phyloP scores from a whole-genome alignment of 2,797 vertebrate species.

The Lithobates sylvaticus region DNA sequence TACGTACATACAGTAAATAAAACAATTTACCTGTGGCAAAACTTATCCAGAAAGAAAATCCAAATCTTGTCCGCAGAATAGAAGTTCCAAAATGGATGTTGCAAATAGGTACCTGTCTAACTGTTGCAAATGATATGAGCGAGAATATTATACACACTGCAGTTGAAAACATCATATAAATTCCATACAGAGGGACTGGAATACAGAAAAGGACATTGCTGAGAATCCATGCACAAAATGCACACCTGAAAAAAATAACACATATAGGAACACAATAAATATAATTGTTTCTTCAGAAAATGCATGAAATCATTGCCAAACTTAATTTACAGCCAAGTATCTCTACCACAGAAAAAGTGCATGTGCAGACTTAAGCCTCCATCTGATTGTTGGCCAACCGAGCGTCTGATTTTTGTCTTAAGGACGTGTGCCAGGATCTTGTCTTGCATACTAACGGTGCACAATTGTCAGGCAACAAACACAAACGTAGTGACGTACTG shows the following conservation, averaged over 20 bases:
- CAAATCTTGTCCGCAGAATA: conserved; percentile 78
- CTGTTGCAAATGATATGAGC: conserved; percentile 86
- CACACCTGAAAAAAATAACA: conserved; percentile 61
- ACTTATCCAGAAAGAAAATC: conserved; percentile 91
- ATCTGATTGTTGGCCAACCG: too few relatives aligned
- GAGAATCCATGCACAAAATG: conserved; percentile 92
- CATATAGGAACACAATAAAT: not conserved
- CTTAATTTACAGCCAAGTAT: too few relatives aligned
- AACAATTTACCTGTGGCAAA: conserved; percentile 82
- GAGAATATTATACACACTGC: conserved; percentile 87
- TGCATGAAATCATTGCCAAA: too few relatives aligned
- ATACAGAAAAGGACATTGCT: conserved; percentile 89
- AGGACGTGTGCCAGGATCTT: too few relatives aligned
- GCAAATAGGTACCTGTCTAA: conserved; percentile 79
- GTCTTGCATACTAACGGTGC: too few relatives aligned
- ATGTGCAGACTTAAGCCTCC: too few relatives aligned
- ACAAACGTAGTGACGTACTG: too few relatives aligned
- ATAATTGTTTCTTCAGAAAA: too few relatives aligned
- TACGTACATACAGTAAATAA: not conserved
- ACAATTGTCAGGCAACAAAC: too few relatives aligned
- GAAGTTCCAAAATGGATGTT: conserved; percentile 81
- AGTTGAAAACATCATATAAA: conserved; percentile 86
- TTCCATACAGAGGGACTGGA: conserved; percentile 88
- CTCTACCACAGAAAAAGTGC: too few relatives aligned
- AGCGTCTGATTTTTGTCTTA: too few relatives aligned